Percentiles rank a stretch among this genome's conserved stretches.
phyloP scores from a whole-genome alignment of 2,113 vertebrate genomes.

The Agapornis roseicollis region DNA sequence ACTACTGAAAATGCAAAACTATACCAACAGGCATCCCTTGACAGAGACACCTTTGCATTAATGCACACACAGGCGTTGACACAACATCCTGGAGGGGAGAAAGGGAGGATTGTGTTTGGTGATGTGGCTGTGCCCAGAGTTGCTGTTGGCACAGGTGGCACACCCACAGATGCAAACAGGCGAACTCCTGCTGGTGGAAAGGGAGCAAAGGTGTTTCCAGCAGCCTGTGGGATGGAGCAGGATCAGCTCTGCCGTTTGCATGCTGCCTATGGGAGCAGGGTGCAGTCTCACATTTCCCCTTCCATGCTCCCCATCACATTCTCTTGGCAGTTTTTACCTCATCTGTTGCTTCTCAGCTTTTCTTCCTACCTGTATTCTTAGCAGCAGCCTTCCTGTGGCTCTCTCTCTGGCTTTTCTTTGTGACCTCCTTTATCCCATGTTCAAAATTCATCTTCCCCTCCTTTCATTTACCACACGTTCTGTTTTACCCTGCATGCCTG shows the following conservation, averaged over 20 bases:
- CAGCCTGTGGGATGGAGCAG: neutral
- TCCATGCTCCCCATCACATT: fast-evolving
- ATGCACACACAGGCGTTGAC: neutral
- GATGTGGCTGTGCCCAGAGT: neutral
- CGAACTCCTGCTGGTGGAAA: neutral
- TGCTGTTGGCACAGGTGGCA: neutral
- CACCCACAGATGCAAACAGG: neutral
- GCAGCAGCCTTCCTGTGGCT: neutral
- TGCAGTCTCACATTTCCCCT: neutral
- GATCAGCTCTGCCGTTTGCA: neutral
- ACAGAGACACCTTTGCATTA: neutral
- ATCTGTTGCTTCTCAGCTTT: neutral
- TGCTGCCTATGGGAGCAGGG: neutral
- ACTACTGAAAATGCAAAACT: neutral
- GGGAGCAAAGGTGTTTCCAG: neutral
- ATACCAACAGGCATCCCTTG: neutral
- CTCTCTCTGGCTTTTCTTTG: neutral
- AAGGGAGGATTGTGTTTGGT: neutral
- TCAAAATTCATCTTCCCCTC: neutral
- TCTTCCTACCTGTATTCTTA: neutral
- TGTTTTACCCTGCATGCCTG: neutral
- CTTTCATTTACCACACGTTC: fast-evolving
- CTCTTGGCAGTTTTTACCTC: neutral
- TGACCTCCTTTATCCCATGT: neutral
- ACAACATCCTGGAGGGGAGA: neutral